Evolutionary conservation across 2,888 invertebrate genomes (phyloP).

Genomic region (Seira musarum): DNA sequence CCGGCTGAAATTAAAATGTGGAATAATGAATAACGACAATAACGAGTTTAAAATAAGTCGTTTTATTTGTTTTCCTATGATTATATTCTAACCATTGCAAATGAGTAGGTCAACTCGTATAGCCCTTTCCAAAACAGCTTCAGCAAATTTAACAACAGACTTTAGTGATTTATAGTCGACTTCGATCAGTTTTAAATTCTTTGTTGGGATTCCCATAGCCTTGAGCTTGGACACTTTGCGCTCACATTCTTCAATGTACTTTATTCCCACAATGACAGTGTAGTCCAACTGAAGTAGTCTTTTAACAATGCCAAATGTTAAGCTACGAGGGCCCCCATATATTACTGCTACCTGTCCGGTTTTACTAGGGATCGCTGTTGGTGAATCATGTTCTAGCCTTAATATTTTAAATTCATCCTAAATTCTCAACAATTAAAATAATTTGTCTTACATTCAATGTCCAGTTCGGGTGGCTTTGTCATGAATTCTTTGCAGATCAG

Average conservation of each 20-base stretch:
- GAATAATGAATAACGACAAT: too few species aligned
- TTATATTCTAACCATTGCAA: slow-evolving; percentile 80
- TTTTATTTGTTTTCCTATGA: too few species aligned
- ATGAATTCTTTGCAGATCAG: slow-evolving; percentile 35
- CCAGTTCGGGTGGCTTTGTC: slow-evolving; percentile 27
- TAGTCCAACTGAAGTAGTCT: slow-evolving; percentile 47
- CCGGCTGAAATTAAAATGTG: slow-evolving; percentile 24
- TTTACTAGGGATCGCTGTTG: slow-evolving; percentile 39
- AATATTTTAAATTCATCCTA: too few species aligned
- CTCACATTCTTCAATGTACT: slow-evolving; percentile 78
- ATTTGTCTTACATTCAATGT: slow-evolving; percentile 42
- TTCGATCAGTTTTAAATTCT: slow-evolving; percentile 79
- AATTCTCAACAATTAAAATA: too few species aligned
- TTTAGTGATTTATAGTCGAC: slow-evolving; percentile 85
- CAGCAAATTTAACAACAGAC: slow-evolving; percentile 84
- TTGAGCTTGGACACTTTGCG: slow-evolving; percentile 73
- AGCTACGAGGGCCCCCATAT: slow-evolving; percentile 35
- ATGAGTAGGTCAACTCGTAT: slow-evolving; percentile 82
- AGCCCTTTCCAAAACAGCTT: slow-evolving; percentile 78
- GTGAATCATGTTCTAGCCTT: too few species aligned
- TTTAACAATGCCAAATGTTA: slow-evolving; percentile 47
- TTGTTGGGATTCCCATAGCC: slow-evolving; percentile 75
- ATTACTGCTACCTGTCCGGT: slow-evolving; percentile 48
- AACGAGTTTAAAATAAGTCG: too few species aligned
- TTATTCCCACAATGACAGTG: slow-evolving; percentile 75